Percentiles rank a stretch among this genome's conserved stretches.
Evolutionary conservation across 1,140 invertebrate species (phyloP).

Genomic region (Babylonia areolata): DNA sequence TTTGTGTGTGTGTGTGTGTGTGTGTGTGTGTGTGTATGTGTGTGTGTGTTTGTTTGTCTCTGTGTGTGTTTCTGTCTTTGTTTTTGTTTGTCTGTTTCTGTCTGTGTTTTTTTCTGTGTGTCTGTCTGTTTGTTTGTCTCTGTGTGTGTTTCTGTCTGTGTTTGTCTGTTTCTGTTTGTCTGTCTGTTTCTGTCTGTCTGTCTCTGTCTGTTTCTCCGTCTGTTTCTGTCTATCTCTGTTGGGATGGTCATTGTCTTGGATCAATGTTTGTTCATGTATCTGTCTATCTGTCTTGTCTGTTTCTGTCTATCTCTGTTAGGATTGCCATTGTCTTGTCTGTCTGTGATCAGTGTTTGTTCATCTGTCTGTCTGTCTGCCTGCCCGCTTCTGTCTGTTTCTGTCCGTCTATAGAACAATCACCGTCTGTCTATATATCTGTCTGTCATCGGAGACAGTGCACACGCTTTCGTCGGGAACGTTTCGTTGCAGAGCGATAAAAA

Average conservation of each 20-base stretch:
- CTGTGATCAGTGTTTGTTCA: neutral
- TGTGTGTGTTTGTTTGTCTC: constrained; percentile 66
- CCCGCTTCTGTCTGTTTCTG: neutral
- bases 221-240: constrained; percentile 63
- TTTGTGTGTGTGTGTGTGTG: too few species aligned
- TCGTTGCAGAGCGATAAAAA: too few species aligned
- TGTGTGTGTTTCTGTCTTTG: too few species aligned
- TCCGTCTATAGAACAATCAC: too few species aligned
- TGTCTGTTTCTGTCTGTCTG: constrained; percentile 62
- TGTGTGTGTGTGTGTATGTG: constrained; percentile 5
- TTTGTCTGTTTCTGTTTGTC: neutral
- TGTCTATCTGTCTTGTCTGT: constrained; percentile 7
- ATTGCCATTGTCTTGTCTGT: too few species aligned
- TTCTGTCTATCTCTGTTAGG: neutral
- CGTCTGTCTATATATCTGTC: too few species aligned
- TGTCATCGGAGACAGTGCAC: too few species aligned
- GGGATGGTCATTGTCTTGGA: constrained; percentile 70
- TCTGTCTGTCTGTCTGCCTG: neutral
- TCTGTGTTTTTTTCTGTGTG: neutral
- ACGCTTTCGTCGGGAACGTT: too few species aligned
- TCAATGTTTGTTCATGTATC: too few species aligned
- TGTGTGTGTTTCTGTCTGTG: neutral
- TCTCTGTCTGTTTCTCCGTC: constrained; percentile 28
- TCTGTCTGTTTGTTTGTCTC: neutral
- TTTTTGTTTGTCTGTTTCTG: too few species aligned